Conservation (phyloP, 2,113 vertebrate species). For the Elephantulus edwardii region DNA sequence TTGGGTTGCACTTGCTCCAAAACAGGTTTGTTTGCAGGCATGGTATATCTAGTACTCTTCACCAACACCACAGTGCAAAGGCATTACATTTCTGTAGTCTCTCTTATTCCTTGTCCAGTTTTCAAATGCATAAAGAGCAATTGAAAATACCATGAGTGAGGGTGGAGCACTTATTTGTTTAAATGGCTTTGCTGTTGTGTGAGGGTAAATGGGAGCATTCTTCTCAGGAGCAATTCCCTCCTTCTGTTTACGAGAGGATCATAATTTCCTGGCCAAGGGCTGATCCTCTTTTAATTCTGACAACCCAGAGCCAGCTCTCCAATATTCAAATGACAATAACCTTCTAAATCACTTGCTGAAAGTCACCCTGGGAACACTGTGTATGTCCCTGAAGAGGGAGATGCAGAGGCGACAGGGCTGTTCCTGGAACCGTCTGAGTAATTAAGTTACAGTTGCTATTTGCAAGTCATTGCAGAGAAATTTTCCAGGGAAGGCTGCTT, state of each 20-base stretch:
- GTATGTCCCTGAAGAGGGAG: neutral
- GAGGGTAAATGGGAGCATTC: neutral
- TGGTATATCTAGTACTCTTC: too few relatives aligned
- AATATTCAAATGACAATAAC: neutral
- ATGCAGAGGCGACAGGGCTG: neutral
- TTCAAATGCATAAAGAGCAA: too few relatives aligned
- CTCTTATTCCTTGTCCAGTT: too few relatives aligned
- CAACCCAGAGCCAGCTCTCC: neutral
- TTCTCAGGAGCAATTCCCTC: neutral
- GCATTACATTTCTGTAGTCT: too few relatives aligned
- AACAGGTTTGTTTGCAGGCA: too few relatives aligned
- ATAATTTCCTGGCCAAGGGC: neutral
- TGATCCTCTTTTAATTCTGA: neutral
- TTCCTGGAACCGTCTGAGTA: constrained; percentile 18
- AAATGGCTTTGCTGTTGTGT: neutral
- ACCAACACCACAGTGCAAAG: too few relatives aligned
- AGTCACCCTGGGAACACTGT: neutral
- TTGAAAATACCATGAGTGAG: too few relatives aligned
- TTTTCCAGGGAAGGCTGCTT: neutral
- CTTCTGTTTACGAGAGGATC: neutral
- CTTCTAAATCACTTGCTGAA: constrained; percentile 8
- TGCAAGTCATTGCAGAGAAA: constrained; percentile 36
- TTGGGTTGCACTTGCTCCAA: too few relatives aligned
- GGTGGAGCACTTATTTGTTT: neutral
- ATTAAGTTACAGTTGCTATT: constrained; percentile 41